A percentile compares a stretch with the other conserved stretches of the same genome.
Conservation (phyloP, 2,113 vertebrate genomes). For the Galbula dea region DNA sequence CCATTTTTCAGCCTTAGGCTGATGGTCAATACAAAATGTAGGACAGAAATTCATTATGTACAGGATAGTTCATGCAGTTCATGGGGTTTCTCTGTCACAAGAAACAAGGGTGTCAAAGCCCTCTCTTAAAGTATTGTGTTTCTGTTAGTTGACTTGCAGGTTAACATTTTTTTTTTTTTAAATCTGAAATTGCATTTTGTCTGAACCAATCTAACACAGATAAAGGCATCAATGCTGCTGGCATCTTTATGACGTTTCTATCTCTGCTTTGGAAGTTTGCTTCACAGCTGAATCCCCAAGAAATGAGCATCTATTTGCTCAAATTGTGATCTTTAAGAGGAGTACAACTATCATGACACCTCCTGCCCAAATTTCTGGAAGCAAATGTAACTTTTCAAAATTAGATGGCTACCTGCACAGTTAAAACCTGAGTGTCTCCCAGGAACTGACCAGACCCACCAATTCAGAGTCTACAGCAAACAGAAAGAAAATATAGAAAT, state of each 20-base stretch:
- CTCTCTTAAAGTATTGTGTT: background rate
- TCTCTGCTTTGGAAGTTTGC: background rate
- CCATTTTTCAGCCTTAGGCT: background rate
- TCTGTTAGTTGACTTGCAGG: background rate
- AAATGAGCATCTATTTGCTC: background rate
- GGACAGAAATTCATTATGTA: background rate
- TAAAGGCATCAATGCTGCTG: background rate
- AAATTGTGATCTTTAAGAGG: background rate
- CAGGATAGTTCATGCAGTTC: background rate
- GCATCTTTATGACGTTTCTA: background rate
- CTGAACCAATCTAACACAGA: background rate
- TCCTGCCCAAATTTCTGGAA: background rate
- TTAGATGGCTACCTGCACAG: background rate
- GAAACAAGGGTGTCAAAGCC: background rate
- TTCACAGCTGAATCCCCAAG: background rate
- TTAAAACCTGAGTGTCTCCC: background rate
- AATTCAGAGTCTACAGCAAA: background rate
- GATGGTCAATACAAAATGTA: background rate
- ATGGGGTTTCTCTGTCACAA: background rate
- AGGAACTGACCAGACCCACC: background rate
- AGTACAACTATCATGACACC: background rate
- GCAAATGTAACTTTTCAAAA: background rate
- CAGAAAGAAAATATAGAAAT: background rate
- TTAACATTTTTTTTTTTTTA: background rate
- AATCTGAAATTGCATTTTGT: background rate